These are phyloP conservation scores for Odobenus rosmarus DNA, from an alignment of 2,113 vertebrate species.

Conservation along the genomic window DNA sequence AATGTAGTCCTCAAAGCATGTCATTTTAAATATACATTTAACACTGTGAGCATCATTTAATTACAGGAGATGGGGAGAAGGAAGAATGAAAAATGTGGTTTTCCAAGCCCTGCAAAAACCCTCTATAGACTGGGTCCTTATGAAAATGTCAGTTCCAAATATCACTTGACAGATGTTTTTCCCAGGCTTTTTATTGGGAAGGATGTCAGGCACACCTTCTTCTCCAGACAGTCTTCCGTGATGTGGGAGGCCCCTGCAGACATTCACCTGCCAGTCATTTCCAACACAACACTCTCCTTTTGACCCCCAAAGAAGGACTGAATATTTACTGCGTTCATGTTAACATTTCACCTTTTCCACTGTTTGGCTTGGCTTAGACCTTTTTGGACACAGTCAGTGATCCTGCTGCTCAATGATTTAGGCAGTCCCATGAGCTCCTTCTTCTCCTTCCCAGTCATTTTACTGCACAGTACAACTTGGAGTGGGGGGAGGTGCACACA, in stretches of 20 bases:
- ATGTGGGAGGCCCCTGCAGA: not conserved
- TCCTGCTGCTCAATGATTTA: not conserved
- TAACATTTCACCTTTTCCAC: not conserved
- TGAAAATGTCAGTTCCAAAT: slow-evolving; percentile 78
- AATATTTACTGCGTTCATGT: not conserved
- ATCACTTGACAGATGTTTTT: slow-evolving; percentile 67
- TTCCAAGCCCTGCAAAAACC: not conserved
- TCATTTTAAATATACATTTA: not conserved
- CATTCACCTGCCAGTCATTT: not conserved
- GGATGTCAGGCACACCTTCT: not conserved
- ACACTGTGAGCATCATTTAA: not conserved
- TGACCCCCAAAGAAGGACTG: not conserved
- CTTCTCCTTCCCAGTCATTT: not conserved
- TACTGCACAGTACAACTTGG: not conserved
- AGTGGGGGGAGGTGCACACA: fast-evolving
- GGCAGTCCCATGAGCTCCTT: not conserved
- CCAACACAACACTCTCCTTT: not conserved
- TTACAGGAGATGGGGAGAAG: not conserved
- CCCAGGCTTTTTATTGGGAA: slow-evolving; percentile 54
- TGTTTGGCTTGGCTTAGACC: not conserved
- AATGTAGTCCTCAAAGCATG: not conserved
- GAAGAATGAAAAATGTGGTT: not conserved
- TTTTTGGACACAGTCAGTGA: not conserved
- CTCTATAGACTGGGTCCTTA: slow-evolving; percentile 53
- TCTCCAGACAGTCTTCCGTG: not conserved